phyloP scores from a whole-genome alignment of 2,797 vertebrate species.

The Lagocephalus sceleratus region DNA sequence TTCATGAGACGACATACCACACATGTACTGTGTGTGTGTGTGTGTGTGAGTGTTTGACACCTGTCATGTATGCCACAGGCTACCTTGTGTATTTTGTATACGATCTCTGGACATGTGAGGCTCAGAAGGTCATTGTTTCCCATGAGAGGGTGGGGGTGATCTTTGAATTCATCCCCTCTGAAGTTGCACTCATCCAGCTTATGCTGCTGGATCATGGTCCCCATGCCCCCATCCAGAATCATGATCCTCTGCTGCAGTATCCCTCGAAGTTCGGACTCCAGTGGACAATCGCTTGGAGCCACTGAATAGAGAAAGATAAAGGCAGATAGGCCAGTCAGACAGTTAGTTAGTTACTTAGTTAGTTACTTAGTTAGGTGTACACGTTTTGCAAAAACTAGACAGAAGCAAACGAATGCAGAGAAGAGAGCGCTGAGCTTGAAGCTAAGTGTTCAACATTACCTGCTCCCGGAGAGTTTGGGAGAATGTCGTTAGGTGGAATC shows the following conservation, averaged over 20 bases:
- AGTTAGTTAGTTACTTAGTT: too few relatives aligned
- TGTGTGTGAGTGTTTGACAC: not conserved
- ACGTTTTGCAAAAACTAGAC: slow-evolving; percentile 1
- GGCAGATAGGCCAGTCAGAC: too few relatives aligned
- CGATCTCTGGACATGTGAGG: slow-evolving; percentile 85
- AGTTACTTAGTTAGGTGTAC: too few relatives aligned
- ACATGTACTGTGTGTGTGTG: too few relatives aligned
- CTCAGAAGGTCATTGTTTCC: slow-evolving; percentile 96
- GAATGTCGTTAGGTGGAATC: slow-evolving; percentile 42
- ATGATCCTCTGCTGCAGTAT: slow-evolving; percentile 84
- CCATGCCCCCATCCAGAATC: slow-evolving; percentile 95
- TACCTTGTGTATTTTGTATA: slow-evolving; percentile 94
- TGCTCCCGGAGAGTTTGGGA: not conserved
- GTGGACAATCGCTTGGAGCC: slow-evolving; percentile 26
- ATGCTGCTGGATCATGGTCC: slow-evolving; percentile 91
- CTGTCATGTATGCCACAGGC: not conserved
- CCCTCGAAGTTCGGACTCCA: slow-evolving; percentile 78
- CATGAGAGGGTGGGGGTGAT: slow-evolving; percentile 81
- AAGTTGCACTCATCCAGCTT: slow-evolving; percentile 83
- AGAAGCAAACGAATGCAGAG: not conserved
- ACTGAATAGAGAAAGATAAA: slow-evolving; percentile 3
- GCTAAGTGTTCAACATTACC: slow-evolving; percentile 37
- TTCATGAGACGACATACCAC: too few relatives aligned
- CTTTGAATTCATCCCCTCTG: slow-evolving; percentile 84
- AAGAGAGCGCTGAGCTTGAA: not conserved